Conservation (phyloP, 2,797 vertebrate genomes). For the Pseudopleuronectes americanus region DNA sequence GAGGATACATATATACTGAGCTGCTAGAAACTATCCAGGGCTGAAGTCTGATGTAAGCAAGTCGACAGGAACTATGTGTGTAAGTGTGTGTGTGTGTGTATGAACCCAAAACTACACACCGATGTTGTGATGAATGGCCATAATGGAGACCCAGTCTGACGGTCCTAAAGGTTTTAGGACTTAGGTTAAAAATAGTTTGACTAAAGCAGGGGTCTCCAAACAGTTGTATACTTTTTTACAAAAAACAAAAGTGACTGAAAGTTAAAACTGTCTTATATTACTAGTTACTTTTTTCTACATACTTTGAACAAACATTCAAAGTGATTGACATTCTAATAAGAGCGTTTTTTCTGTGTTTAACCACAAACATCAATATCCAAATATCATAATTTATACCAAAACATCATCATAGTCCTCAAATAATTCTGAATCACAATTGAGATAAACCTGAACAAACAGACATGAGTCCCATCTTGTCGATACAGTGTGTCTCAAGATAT, state of each 20-base stretch:
- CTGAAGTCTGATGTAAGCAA: constrained; percentile 33
- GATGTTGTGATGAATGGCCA: background rate
- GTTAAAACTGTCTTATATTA: no score
- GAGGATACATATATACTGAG: constrained; percentile 42
- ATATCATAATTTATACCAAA: no score
- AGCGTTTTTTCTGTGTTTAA: no score
- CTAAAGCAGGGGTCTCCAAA: background rate
- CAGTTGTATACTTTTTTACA: background rate
- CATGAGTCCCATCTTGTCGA: no score
- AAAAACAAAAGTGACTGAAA: no score
- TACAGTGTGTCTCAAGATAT: background rate
- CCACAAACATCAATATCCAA: no score
- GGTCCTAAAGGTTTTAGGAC: constrained; percentile 1
- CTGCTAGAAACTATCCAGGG: constrained; percentile 28
- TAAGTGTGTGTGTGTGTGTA: background rate
- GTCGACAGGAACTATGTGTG: constrained; percentile 32
- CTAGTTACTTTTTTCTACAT: no score
- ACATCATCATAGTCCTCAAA: background rate
- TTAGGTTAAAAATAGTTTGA: background rate
- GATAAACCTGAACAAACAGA: background rate
- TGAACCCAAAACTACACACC: constrained; percentile 11
- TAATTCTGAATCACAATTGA: background rate
- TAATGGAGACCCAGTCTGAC: background rate
- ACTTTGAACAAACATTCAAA: no score
- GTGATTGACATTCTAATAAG: no score